Percentiles rank a stretch among this genome's conserved stretches.
phyloP scores from a whole-genome alignment of 2,113 vertebrate species.

The Baryphthengus martii region DNA sequence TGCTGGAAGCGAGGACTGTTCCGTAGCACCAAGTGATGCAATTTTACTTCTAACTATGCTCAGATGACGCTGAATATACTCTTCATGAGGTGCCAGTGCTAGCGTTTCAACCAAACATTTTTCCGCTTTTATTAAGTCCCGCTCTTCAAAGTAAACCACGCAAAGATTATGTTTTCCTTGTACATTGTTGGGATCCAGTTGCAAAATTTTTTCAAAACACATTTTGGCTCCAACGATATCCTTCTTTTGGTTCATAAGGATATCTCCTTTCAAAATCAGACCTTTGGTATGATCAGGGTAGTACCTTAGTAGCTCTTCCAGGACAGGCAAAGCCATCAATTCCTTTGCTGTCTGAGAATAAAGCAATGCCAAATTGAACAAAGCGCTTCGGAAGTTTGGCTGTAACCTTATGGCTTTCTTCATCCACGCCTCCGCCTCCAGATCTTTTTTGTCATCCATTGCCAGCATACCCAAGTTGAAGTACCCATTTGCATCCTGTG shows the following conservation, averaged over 20 bases:
- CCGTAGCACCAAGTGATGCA: constrained; percentile 77
- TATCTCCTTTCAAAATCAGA: constrained; percentile 96
- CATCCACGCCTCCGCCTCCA: constrained; percentile 93
- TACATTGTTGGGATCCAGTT: constrained; percentile 89
- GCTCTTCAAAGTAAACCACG: constrained; percentile 97
- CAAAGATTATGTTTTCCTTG: constrained; percentile 98
- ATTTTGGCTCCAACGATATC: constrained; percentile 89
- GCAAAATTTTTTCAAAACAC: constrained; percentile 91
- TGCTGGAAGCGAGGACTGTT: constrained; percentile 65
- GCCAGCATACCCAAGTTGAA: constrained; percentile 99
- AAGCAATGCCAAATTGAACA: constrained; percentile 94
- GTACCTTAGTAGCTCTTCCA: constrained; percentile 87
- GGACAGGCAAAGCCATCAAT: constrained; percentile 85
- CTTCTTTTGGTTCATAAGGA: constrained; percentile 98
- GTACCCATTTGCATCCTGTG: constrained; percentile 93
- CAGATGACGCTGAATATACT: constrained; percentile 93
- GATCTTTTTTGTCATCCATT: constrained; percentile 92
- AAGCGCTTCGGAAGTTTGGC: constrained; percentile 89
- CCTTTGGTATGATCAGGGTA: constrained; percentile 96
- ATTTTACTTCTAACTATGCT: constrained; percentile 93
- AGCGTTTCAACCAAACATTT: constrained; percentile 90
- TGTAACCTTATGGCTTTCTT: constrained; percentile 89
- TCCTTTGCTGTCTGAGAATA: constrained; percentile 93
- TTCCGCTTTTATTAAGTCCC: constrained; percentile 87
- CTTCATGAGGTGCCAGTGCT: constrained; percentile 90